Conservation (phyloP, 1,140 invertebrate genomes). For the Lasioglossum albipes region DNA sequence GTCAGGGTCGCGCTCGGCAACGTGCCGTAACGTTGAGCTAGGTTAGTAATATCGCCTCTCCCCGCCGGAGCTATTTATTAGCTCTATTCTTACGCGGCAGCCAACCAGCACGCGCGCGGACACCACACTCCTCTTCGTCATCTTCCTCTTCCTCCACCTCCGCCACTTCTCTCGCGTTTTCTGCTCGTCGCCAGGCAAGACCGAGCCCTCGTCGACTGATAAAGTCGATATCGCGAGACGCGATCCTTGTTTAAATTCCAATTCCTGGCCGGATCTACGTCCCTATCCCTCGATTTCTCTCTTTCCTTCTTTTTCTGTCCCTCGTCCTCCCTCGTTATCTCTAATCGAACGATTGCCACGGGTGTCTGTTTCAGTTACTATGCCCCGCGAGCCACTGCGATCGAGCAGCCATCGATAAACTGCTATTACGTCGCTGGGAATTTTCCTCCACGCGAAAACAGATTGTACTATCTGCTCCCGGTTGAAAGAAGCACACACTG, state of each 20-base stretch:
- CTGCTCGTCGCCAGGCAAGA: neutral
- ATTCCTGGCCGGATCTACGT: neutral
- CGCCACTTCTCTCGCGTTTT: neutral
- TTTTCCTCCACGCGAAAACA: neutral
- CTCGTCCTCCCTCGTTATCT: neutral
- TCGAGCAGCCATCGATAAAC: neutral
- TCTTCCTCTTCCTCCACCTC: neutral
- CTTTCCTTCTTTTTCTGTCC: neutral
- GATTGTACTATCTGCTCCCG: neutral
- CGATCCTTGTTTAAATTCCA: neutral
- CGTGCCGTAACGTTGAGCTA: conserved; percentile 70
- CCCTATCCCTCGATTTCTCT: neutral
- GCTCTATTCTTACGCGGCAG: conserved; percentile 65
- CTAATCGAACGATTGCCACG: neutral
- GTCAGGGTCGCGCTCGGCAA: conserved; percentile 73
- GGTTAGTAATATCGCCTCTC: conserved; percentile 69
- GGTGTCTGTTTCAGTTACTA: neutral
- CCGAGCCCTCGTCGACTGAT: neutral
- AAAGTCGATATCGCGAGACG: conserved; percentile 4
- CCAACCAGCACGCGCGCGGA: conserved; percentile 43
- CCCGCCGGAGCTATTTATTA: conserved; percentile 61
- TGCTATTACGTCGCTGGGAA: neutral
- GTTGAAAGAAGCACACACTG: too few species aligned
- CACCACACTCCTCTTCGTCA: neutral
- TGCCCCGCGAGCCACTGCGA: too few species aligned